These are phyloP conservation scores for Pseudotriccus pelzelni DNA, from an alignment of 2,797 vertebrate species.

Conservation along the genomic window DNA sequence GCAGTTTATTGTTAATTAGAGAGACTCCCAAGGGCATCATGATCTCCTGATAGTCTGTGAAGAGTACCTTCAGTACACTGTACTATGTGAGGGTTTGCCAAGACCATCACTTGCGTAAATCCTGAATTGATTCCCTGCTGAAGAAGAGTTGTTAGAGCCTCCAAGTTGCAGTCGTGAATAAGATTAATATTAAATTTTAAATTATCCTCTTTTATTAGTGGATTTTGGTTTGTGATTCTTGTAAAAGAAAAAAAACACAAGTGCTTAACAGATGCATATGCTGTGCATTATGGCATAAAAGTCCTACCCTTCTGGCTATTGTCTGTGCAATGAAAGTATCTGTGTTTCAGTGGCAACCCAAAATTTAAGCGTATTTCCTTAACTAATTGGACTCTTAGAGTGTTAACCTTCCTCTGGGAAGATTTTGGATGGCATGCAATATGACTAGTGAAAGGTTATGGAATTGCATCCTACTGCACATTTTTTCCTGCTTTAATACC, in stretches of 20 bases:
- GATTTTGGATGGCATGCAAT: not conserved
- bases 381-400: not conserved
- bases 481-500: not conserved
- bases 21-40: constrained; percentile 77
- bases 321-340: not conserved
- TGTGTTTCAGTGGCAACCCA: not conserved
- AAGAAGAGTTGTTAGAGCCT: constrained; percentile 68
- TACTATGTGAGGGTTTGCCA: constrained; percentile 72
- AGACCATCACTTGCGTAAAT: constrained; percentile 65
- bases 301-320: not conserved
- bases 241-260: constrained; percentile 25
- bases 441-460: constrained; percentile 14
- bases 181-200: constrained; percentile 59
- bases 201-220: constrained; percentile 31
- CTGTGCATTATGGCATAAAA: not conserved
- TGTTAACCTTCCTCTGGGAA: not conserved
- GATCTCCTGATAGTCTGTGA: constrained; percentile 71
- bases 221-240: constrained; percentile 61
- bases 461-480: not conserved
- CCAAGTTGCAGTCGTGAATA: constrained; percentile 62
- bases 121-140: constrained; percentile 71
- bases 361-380: not conserved
- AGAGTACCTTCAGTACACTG: constrained; percentile 62
- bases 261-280: not conserved
- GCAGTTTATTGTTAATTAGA: constrained; percentile 80